Conservation (phyloP, 2,888 invertebrate species). For the Morinoia aosen region DNA sequence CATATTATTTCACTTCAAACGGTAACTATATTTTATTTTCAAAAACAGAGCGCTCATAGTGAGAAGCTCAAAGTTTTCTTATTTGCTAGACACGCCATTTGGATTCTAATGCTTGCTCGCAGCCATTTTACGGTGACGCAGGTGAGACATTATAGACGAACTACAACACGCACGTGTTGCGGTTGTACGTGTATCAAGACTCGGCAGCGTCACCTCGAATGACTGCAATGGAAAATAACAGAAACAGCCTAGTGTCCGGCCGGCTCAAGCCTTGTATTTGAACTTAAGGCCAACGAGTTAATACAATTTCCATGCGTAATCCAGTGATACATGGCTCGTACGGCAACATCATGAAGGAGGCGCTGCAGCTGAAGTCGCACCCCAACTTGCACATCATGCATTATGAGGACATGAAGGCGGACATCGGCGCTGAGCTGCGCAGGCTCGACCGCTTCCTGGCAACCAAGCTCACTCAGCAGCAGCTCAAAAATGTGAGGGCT, state of each 20-base stretch:
- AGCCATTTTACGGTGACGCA: too few relatives aligned
- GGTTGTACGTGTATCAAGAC: too few relatives aligned
- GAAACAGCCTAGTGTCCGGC: too few relatives aligned
- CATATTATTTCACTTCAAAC: too few relatives aligned
- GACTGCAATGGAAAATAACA: too few relatives aligned
- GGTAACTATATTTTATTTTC: not conserved
- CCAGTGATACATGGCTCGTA: slow-evolving; percentile 41
- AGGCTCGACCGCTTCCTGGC: slow-evolving; percentile 34
- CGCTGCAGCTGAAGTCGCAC: not conserved
- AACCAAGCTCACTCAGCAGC: not conserved
- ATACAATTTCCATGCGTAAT: not conserved
- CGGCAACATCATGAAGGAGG: slow-evolving; percentile 26
- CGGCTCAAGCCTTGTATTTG: too few relatives aligned
- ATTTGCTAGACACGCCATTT: not conserved
- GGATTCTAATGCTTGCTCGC: too few relatives aligned
- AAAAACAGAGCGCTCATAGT: not conserved
- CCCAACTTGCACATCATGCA: slow-evolving; percentile 47
- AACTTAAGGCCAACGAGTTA: too few relatives aligned
- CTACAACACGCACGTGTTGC: too few relatives aligned
- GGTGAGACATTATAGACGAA: too few relatives aligned
- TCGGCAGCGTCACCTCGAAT: too few relatives aligned
- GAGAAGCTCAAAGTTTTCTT: not conserved
- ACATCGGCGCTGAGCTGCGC: slow-evolving; percentile 48
- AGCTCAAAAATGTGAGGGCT: slow-evolving; percentile 26
- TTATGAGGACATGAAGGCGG: slow-evolving; percentile 48